phyloP scores from a whole-genome alignment of 2,888 invertebrate genomes.

The Pasiphila rectangulata region DNA sequence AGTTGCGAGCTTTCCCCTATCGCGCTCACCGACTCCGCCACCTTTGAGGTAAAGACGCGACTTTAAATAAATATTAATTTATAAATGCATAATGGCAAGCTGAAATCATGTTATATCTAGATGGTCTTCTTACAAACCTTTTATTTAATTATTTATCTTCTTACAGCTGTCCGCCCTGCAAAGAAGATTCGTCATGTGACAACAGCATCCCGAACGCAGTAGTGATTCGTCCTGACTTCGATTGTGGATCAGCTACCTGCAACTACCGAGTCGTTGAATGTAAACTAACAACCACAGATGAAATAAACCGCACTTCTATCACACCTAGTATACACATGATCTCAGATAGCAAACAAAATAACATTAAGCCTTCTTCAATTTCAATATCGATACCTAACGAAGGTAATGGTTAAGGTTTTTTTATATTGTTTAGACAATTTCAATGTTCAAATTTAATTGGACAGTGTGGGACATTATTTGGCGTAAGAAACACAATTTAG shows the following conservation, averaged over 20 bases:
- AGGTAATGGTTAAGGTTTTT: conserved; percentile 70
- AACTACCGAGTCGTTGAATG: conserved; percentile 75
- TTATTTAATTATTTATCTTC: not conserved
- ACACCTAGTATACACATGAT: conserved; percentile 44
- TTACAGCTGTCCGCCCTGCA: conserved; percentile 71
- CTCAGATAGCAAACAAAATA: conserved; percentile 44
- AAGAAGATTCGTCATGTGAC: conserved; percentile 63
- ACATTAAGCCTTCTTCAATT: conserved; percentile 71
- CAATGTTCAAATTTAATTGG: conserved; percentile 44
- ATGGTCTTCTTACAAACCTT: too few relatives aligned
- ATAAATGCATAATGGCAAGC: too few relatives aligned
- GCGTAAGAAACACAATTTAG: conserved; percentile 23
- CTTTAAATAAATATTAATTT: too few relatives aligned
- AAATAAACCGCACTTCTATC: conserved; percentile 51
- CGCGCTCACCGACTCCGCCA: conserved; percentile 87
- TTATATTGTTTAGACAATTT: conserved; percentile 37
- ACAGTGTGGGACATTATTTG: conserved; percentile 37
- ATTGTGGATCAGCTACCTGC: conserved; percentile 67
- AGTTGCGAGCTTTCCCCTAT: conserved; percentile 88
- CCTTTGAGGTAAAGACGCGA: conserved; percentile 73
- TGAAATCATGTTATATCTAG: too few relatives aligned
- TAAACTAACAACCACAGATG: conserved; percentile 71
- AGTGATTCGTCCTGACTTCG: conserved; percentile 62
- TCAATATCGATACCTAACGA: conserved; percentile 82
- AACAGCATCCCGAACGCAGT: conserved; percentile 67